Percentiles rank a stretch among this genome's conserved stretches.
phyloP scores from a whole-genome alignment of 2,888 invertebrate species.

The Mesoligia furuncula region DNA sequence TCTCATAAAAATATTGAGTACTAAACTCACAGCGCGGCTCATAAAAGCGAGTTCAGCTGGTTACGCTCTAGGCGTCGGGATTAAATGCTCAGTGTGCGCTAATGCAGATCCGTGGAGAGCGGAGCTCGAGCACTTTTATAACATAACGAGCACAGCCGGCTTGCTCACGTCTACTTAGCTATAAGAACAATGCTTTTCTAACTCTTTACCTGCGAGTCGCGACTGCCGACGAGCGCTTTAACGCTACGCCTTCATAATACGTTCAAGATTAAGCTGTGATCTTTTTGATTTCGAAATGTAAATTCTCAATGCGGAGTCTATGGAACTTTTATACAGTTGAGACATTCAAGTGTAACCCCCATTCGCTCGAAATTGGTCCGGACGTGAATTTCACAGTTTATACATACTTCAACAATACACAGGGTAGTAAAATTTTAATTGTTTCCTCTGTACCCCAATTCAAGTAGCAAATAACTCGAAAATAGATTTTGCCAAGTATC shows the following conservation, averaged over 20 bases:
- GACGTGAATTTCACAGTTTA: slow-evolving; percentile 27
- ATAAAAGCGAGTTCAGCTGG: slow-evolving; percentile 63
- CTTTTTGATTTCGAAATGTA: slow-evolving; percentile 20
- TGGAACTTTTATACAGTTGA: background rate
- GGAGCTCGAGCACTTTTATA: slow-evolving; percentile 67
- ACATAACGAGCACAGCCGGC: slow-evolving; percentile 62
- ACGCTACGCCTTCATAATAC: slow-evolving; percentile 52
- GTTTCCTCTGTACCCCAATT: slow-evolving; percentile 50
- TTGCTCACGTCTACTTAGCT: slow-evolving; percentile 68
- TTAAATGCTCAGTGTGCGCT: slow-evolving; percentile 70
- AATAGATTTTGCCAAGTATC: slow-evolving; percentile 57
- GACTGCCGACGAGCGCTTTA: slow-evolving; percentile 29
- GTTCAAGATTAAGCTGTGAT: slow-evolving; percentile 53
- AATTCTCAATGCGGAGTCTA: slow-evolving; percentile 10
- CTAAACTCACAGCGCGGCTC: slow-evolving; percentile 33
- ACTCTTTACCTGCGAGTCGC: slow-evolving; percentile 55
- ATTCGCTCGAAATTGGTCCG: slow-evolving; percentile 16
- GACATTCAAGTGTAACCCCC: background rate
- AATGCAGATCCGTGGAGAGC: slow-evolving; percentile 66
- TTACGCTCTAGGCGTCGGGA: slow-evolving; percentile 58
- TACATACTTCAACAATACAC: slow-evolving; percentile 36
- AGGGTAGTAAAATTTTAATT: slow-evolving; percentile 48
- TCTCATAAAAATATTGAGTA: slow-evolving; percentile 47
- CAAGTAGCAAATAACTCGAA: slow-evolving; percentile 50
- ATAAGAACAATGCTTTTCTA: slow-evolving; percentile 69